phyloP scores from a whole-genome alignment of 2,888 invertebrate genomes.

The Protophormia terraenovae region DNA sequence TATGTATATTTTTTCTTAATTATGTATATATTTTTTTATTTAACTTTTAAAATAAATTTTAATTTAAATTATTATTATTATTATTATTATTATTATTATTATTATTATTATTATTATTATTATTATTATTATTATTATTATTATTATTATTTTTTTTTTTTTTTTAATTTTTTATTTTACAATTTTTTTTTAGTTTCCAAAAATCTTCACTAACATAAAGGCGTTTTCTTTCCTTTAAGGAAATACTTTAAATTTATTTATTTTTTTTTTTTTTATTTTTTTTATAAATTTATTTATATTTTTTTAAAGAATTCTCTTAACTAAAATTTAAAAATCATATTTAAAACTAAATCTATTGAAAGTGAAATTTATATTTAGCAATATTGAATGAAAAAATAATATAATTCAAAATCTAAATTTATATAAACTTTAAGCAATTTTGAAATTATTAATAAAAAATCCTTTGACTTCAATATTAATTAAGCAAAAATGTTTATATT shows the following conservation, averaged over 20 bases:
- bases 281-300: conserved; percentile 29
- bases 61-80: no score
- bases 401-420: no score
- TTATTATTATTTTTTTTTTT: not conserved
- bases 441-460: no score
- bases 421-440: no score
- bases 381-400: no score
- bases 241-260: conserved; percentile 69
- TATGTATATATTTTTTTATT: conserved; percentile 8
- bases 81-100: no score
- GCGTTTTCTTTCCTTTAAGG: conserved; percentile 70
- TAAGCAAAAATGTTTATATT: no score
- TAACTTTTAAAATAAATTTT: no score
- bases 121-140: no score
- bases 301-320: not conserved
- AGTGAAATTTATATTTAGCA: no score
- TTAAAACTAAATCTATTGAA: not conserved
- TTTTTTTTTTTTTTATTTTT: conserved; percentile 8
- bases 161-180: not conserved
- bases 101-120: no score
- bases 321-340: not conserved
- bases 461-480: no score
- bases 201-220: conserved; percentile 65
- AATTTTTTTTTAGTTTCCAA: not conserved
- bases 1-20: not conserved